Evolutionary conservation across 1,140 invertebrate genomes (phyloP), one percentile per base, ranked within the genome.

Genomic region (Drosophila rufa): DNA sequence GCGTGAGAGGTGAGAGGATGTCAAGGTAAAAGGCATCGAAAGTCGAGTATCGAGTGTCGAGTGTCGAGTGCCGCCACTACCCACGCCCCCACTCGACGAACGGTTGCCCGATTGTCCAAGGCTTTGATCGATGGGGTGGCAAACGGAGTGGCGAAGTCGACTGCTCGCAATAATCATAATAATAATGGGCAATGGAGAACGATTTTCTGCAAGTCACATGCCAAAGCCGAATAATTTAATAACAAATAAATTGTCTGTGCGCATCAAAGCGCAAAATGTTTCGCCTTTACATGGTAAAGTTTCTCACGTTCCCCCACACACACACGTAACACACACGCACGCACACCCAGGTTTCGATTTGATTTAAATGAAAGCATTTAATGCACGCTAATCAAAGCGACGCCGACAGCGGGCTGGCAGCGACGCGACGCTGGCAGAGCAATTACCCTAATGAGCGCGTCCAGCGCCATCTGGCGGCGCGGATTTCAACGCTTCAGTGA

Each of bases 321-420:
- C 46, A 56, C 36, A 46, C 27, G 27, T 30, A 30, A n/a, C 45
- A 27, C 25, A 53, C 11, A 45, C 22, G 2, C 25, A 42, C 27
- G 17, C 51, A 45, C 40, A 43, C 38, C 50, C 15, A 33, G 17
- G 17, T 80, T 80, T 89, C 61, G 80, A 87, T 90, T 87, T 81
- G 85, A 89, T 89, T 89, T 89, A 89, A 89, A 89, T 90, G 78
- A 89, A 89, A 90, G 85, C 81, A 90, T 89, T 89, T 89, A 89
- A 89, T 89, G 85, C 85, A 85, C 85, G 85, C 81, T 85, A 90
- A 90, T 89, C 85, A 90, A 89, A 85, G 79, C 78, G 70, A 85
- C 68, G 75, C 48, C 51, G 43, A 50, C 77, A 42, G 67, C 56
- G 64, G 38, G 25, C 36, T 17, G 25, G 40, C 79, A 43, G 58